Conservation (phyloP, 2,888 invertebrate genomes). For the Ophion slaviceki region DNA sequence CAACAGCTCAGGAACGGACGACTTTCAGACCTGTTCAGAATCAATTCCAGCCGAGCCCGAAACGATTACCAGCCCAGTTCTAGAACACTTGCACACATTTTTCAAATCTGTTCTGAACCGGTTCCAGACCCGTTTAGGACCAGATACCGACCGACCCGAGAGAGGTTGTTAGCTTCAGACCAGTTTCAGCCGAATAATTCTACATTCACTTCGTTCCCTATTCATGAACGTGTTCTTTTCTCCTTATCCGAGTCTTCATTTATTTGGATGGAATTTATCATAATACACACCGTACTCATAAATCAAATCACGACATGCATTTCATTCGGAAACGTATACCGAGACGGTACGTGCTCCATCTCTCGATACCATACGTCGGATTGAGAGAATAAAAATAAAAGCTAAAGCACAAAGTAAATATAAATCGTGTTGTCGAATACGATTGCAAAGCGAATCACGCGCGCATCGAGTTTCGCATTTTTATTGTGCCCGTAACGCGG, state of each 20-base stretch:
- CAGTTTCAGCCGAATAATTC: not conserved
- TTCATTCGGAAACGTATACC: not conserved
- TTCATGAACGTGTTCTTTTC: constrained; percentile 8
- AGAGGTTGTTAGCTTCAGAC: too few relatives aligned
- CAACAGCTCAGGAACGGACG: too few relatives aligned
- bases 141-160: too few relatives aligned
- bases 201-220: constrained; percentile 4
- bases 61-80: too few relatives aligned
- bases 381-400: constrained; percentile 38
- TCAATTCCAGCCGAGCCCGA: too few relatives aligned
- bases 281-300: constrained; percentile 14
- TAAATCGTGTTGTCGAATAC: constrained; percentile 30
- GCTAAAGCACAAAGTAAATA: constrained; percentile 21
- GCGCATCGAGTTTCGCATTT: constrained; percentile 45
- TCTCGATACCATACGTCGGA: constrained; percentile 38
- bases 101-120: too few relatives aligned
- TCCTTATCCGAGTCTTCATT: not conserved
- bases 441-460: constrained; percentile 50
- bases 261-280: constrained; percentile 30
- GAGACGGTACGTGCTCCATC: constrained; percentile 1
- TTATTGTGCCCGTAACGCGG: constrained; percentile 33
- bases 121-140: too few relatives aligned
- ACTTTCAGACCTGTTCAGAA: too few relatives aligned
- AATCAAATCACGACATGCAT: constrained; percentile 6
- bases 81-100: too few relatives aligned